Conservation (phyloP, 2,797 vertebrate species). For the Takifugu rubripes region DNA sequence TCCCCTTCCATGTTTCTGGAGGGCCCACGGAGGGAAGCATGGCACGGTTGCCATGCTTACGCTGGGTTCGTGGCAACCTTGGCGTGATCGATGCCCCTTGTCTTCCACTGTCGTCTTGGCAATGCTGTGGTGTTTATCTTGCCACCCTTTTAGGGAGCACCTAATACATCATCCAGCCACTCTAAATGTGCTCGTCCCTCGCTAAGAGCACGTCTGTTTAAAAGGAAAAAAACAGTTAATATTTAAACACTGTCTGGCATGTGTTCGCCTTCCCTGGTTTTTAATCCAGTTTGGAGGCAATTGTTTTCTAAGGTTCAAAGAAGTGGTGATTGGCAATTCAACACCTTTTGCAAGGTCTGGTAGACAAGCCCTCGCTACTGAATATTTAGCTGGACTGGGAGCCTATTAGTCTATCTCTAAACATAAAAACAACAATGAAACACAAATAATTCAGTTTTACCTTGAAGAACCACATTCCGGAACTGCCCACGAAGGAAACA, state of each 20-base stretch:
- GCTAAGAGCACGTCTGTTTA: constrained; percentile 28
- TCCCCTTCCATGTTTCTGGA: constrained; percentile 6
- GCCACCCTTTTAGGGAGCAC: constrained; percentile 37
- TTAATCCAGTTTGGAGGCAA: background rate
- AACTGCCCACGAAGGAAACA: too few relatives aligned
- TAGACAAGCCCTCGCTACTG: too few relatives aligned
- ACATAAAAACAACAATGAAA: too few relatives aligned
- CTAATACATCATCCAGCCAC: constrained; percentile 50
- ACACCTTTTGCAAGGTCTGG: too few relatives aligned
- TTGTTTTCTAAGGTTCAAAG: constrained; percentile 4
- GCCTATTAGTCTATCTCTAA: too few relatives aligned
- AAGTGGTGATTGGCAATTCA: too few relatives aligned
- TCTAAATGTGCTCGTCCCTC: constrained; percentile 8
- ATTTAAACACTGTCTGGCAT: constrained; percentile 27
- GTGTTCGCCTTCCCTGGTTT: background rate
- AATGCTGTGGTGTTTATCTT: constrained; percentile 51
- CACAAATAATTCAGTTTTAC: too few relatives aligned
- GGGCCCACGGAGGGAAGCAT: constrained; percentile 18
- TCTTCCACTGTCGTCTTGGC: constrained; percentile 38
- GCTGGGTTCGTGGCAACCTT: constrained; percentile 53
- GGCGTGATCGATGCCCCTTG: constrained; percentile 57
- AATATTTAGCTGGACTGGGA: too few relatives aligned
- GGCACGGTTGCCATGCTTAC: constrained; percentile 32
- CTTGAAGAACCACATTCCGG: too few relatives aligned
- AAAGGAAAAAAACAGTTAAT: constrained; percentile 42